Conservation (phyloP, 2,797 vertebrate genomes). For the Myotis pilosus region DNA sequence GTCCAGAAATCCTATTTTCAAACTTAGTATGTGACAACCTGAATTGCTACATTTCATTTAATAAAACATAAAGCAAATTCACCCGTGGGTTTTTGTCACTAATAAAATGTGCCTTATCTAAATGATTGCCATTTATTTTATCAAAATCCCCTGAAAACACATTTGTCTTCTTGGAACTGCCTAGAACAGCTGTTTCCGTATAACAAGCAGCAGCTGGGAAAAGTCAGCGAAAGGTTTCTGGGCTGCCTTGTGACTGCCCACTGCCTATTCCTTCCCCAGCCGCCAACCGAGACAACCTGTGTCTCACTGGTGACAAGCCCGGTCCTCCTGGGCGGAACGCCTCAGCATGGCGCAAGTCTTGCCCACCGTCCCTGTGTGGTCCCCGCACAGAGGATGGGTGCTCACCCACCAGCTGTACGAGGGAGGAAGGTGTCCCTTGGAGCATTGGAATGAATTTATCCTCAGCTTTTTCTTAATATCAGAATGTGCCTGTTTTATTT, state of each 20-base stretch:
- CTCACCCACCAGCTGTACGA: constrained; percentile 67
- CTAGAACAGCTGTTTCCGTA: constrained; percentile 56
- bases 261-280: neutral
- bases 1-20: neutral
- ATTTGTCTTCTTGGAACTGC: constrained; percentile 66
- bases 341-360: neutral
- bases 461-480: constrained; percentile 71
- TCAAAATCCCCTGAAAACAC: constrained; percentile 57
- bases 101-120: constrained; percentile 52
- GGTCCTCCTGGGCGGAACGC: neutral
- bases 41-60: neutral
- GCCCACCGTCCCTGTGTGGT: constrained; percentile 34
- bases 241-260: neutral
- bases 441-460: constrained; percentile 66
- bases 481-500: constrained; percentile 69
- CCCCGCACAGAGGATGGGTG: constrained; percentile 28
- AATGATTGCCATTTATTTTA: constrained; percentile 58
- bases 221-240: constrained; percentile 1
- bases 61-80: constrained; percentile 49
- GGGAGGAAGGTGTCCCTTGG: constrained; percentile 66
- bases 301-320: neutral
- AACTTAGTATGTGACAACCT: neutral
- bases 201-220: neutral
- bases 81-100: neutral
- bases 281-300: neutral